Base-by-base conservation (phyloP, 2,797 vertebrate species). In the Urophycis tenuis region DNA sequence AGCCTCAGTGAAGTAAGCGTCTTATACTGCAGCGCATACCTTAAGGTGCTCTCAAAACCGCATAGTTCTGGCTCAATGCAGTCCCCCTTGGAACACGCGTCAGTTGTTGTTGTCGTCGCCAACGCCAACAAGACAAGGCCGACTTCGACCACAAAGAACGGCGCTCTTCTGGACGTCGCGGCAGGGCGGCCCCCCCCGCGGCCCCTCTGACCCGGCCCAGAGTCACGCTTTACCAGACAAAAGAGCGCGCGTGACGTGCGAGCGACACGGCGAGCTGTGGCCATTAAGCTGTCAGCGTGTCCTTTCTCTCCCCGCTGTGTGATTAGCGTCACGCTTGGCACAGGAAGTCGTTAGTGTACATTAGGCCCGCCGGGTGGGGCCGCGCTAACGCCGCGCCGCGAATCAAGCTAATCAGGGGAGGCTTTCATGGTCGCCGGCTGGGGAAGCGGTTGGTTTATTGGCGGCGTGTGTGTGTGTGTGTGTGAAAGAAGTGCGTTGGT, bases 341-440 rank as follows among this genome's bases (percentile, higher is more conserved):
- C n/a, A 82, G 79, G 82, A 83, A 87, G 76, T 82, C 84, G 87
- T 86, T 83, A 83, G 83, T 77, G 71, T 74, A 78, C n/a, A 60
- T 60, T n/a, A 49, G 49, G 78, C 74, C 31, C 1, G 36, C 69
- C 78, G 86, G 88, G 83, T 81, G 87, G 87, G 79, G 83, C 12
- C 8, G 17, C 77, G 78, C 49, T 36, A 74, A 80, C 72, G 71
- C 25, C 33, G 74, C 84, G 78, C 12, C n/a, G 79, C 77, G 80
- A 78, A 83, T 74, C 49, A 64, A 80, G 75, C 67, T 78, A 75
- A 79, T 78, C 76, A 86, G 70, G 81, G n/a, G 71, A 60, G 29
- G 60, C 71, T 74, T 82, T 80, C 77, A 81, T 79, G 74, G 76
- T 78, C 29, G 67, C 53, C 76, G 72, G 72, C 10, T 30, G 9